Evolutionary conservation across 2,888 invertebrate genomes (phyloP), one percentile per base, ranked within the genome.

Genomic region (Caenorhabditis macrosperma): DNA sequence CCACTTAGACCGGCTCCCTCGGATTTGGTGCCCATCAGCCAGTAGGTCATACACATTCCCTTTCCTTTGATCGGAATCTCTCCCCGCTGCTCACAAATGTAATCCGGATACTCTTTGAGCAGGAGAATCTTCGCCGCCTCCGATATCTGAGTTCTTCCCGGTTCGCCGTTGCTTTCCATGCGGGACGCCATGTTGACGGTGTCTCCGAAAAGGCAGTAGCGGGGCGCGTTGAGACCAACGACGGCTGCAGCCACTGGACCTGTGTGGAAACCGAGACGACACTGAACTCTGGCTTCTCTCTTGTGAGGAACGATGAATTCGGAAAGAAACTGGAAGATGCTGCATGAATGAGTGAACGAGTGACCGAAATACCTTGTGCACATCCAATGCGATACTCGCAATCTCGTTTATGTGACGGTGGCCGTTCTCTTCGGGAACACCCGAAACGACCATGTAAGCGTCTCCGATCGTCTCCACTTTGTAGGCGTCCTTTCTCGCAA

Each of bases 141-240:
- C 26, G 83, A 85, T 17, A 90, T 85, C 77, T 89, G 89, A 9
- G 90, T 90, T 71, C 80, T 83, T 61, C 87, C 89, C 6, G 88
- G 76, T 57, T 85, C 78, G 17, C 88, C 86, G 26, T 90, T 89
- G 33, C 86, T 86, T 55, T 89, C 89, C 89, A 89, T 89, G 38
- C 89, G 55, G 9, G 88, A 88, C 7, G 89, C 79, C 77, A 86
- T 88, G 79, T 89, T 89, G 7, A 89, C 88, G 26, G 89, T 90
- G 68, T 90, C 89, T 35, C 90, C 90, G 52, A 90, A 90, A 1
- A 90, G 84, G 78, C 90, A 90, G 75, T 90, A 90, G 15, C 90
- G 75, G 20, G 90, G 90, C 35, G 90, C 90, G 55, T 89, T 89
- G 26, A 90, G 77, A 17, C 90, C 90, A n/a, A 90, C 88, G 10